Evolutionary conservation across 1,140 invertebrate genomes (phyloP), one percentile per base, ranked within the genome.

Genomic region (Eufriesea mexicana): DNA sequence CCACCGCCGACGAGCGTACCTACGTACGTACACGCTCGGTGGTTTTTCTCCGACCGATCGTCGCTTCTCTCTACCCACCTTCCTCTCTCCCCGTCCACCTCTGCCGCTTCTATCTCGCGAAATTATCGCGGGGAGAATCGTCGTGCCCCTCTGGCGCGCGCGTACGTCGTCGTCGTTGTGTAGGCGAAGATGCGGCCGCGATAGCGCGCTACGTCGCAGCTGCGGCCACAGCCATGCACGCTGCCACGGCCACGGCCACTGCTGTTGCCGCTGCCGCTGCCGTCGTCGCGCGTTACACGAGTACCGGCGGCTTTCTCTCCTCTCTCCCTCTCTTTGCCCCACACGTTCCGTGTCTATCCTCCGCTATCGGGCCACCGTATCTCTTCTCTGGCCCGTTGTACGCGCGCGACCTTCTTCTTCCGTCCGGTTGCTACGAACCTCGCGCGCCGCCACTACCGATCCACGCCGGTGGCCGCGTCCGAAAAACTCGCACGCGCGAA

Each of bases 191-290:
- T 85, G 67, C 70, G 28, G 2, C 14, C 66, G 72, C 72, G 83
- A 72, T 82, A 82, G 62, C 84, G 62, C 62, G 28, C 8, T 10
- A 18, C 45, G 79, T 66, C 68, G 71, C 85, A 74, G 79, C 84
- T 49, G 71, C 83, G 83, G 84, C 72, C 86, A 35, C 42, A n/a
- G 35, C 42, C 42, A 20, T 66, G 10, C 64, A 5, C 42, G 82
- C 87, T 86, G 88, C 87, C 80, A 88, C 84, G 89, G 89, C 91
- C 91, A 90, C 88, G 90, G 90, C 84, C 90, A 91, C 91, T 90
- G 91, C 89, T 82, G 86, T 14, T 18, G 54, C 88, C 87, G 23
- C 83, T 4, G 77, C 84, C 89, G 86, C 12, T 23, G 87, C 84
- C 86, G 88, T 89, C 89, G 90, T 88, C 89, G 82, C 84, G 10